Percentiles rank a stretch among this genome's conserved stretches.
These are phyloP conservation scores for Hyperopisus bebe DNA, from an alignment of 2,113 vertebrate genomes.

Conservation along the genomic window DNA sequence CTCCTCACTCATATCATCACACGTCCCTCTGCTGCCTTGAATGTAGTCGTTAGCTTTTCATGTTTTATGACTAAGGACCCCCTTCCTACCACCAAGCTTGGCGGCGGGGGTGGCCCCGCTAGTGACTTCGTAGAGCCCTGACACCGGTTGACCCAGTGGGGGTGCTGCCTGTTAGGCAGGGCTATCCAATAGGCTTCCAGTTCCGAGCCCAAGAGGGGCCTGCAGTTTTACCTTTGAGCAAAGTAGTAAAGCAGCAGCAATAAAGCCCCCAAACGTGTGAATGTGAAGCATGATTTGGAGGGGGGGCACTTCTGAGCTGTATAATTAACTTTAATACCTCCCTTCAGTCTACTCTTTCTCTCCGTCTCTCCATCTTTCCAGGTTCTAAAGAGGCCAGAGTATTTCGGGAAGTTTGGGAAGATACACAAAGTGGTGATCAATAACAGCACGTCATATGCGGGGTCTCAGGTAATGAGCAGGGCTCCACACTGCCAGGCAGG, in stretches of 20 bases:
- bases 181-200: neutral
- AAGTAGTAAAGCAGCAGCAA: neutral
- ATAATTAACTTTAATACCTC: neutral
- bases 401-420: slow-evolving; percentile 91
- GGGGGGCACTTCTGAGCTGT: neutral
- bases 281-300: neutral
- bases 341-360: neutral
- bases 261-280: neutral
- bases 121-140: neutral
- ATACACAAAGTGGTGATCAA: slow-evolving; percentile 93
- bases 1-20: slow-evolving; percentile 3
- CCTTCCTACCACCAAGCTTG: no score
- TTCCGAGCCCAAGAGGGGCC: neutral
- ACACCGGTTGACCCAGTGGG: neutral
- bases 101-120: no score
- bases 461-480: slow-evolving; percentile 74
- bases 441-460: slow-evolving; percentile 88
- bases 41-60: neutral
- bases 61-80: neutral
- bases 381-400: slow-evolving; percentile 88
- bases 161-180: no score
- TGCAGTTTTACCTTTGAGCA: neutral
- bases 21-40: neutral
- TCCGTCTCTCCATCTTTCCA: slow-evolving; percentile 42
- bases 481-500: neutral